Base-by-base conservation (phyloP, 1,140 invertebrate species). In the Rhyzopertha dominica region DNA sequence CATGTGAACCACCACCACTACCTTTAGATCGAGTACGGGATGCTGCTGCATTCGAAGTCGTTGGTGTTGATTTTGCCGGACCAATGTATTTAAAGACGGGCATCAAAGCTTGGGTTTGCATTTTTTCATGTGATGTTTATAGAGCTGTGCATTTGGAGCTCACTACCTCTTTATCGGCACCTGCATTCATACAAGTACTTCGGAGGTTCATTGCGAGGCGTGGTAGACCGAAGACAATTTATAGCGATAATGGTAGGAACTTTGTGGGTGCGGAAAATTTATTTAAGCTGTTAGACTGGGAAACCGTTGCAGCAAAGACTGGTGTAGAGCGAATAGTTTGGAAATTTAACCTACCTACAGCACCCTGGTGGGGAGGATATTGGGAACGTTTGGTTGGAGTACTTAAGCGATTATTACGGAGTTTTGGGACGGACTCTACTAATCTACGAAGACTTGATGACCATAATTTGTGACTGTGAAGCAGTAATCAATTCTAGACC, bases 111-210 rank as follows among this genome's bases (percentile, higher is more conserved):
- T 70, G 60, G 54, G 53, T 69, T 4, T 49, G 49, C 7, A 2
- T 70, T 5, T 67, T 53, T 31, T 46, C 64, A 5, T 67, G 65
- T 45, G 56, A 59, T 0, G 47, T 61, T 10, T 63, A 60, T 39
- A 32, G 62, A 24, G 65, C 61, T 1, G 49, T 69, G 5, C 63
- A 70, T 54, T 40, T 69, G 2, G 68, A 71, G 47, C 28, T 67
- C 3, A 47, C 54, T 1, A 42, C 37, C 2, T 56, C 57, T 0
- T 35, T 69, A n/a, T 55, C 56, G 0, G 60, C 59, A 5, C 41
- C 19, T 28, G 17, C 12, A 10, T 32, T 47, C 13, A 23, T 42
- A 12, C 26, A 47, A 32, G 36, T 30, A 13, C 19, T 43, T 26
- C 9, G 38, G 8, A 17, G 38, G 12, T 23, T 31, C 17, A 18